These are phyloP conservation scores for Harpalus rufipes DNA, from an alignment of 2,888 invertebrate genomes.

Conservation along the genomic window DNA sequence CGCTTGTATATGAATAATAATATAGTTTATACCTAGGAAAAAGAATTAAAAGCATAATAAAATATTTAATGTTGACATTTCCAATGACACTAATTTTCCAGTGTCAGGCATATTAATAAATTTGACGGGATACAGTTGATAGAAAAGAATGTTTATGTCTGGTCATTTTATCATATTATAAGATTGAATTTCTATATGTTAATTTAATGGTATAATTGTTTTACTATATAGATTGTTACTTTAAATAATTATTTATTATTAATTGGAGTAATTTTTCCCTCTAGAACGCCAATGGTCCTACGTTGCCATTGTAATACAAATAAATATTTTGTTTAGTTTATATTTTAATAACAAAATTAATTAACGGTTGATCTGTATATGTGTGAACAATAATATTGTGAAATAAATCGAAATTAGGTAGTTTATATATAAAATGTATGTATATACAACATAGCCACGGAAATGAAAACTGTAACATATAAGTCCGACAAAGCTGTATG, in stretches of 20 bases:
- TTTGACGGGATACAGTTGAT: neutral
- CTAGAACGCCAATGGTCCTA: neutral
- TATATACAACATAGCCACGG: neutral
- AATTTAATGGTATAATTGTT: neutral
- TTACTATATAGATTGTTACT: neutral
- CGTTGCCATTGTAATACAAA: neutral
- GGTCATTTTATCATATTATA: neutral
- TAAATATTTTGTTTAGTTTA: neutral
- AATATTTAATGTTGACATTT: conserved; percentile 15
- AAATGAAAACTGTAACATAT: conserved; percentile 1
- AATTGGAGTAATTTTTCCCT: neutral
- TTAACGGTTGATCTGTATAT: neutral
- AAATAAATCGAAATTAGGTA: neutral
- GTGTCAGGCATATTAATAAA: neutral
- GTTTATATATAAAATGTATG: neutral
- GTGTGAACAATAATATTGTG: neutral
- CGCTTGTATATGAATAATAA: neutral
- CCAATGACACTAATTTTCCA: neutral
- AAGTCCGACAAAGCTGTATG: too few relatives aligned
- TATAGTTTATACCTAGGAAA: neutral
- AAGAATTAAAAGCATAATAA: neutral
- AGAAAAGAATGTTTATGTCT: neutral
- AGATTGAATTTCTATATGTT: neutral
- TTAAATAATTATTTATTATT: neutral
- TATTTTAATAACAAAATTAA: neutral